Base-by-base conservation (phyloP, 2,797 vertebrate species). In the Alfaro cultratus region DNA sequence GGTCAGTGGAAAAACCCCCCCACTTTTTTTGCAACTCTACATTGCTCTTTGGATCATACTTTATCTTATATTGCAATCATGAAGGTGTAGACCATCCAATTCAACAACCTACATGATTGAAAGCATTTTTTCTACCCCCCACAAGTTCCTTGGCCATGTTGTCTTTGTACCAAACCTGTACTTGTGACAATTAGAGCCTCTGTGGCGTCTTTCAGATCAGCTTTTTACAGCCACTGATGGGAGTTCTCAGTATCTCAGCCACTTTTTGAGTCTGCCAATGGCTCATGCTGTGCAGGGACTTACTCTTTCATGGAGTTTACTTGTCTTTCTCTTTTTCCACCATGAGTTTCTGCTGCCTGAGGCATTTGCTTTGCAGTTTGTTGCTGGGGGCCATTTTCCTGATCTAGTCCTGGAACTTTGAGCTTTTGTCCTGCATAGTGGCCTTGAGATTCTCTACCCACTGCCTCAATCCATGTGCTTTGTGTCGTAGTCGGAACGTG, bases 401-500 rank as follows among this genome's bases (percentile, higher is more conserved):
- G 31, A 49, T 49, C 60, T 77, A 68, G 34, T 36, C 46, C 60
- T 77, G 45, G 62, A 67, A 67, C 60, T 76, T 74, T 51, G 47
- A 21, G 46, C 16, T 46, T 49, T 46, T 13, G 46, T 77, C 45
- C 75, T 36, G 75, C 29, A 68, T 68, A 68, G 45, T 68, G 75
- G 75, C 75, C 47, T 47, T 68, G 45, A n/a, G 31, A 39, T 26
- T 76, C 23, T 47, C 57, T 62, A 12, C n/a, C 43, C 18, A 21
- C 21, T 47, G 29, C 18, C 18, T 47, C 45, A 16, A 26, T 64
- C 45, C 21, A 45, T 4, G 18, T 23, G 16, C 41, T 64, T 39
- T 39, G 5, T 34, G 34, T 57, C 23, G 10, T 8, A 47, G 60
- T 67, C 21, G 26, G 26, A 64, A 23, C 0, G 1, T 47, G 43